A percentile compares a stretch with the other conserved stretches of the same genome.
Conservation (phyloP, 2,797 vertebrate species). For the Sciaenops ocellatus region DNA sequence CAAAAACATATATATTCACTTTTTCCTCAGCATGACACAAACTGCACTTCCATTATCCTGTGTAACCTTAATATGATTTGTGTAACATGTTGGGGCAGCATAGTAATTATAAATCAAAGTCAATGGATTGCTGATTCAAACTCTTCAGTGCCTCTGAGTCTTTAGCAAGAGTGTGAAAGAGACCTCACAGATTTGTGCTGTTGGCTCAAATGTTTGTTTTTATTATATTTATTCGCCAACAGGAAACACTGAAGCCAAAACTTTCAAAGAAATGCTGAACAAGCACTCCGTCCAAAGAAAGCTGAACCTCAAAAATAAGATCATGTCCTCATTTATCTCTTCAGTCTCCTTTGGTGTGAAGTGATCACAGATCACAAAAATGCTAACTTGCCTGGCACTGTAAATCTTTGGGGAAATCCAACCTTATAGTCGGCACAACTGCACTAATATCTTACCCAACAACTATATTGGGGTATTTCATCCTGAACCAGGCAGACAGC, state of each 20-base stretch:
- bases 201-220: slow-evolving; percentile 12
- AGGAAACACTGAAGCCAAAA: neutral
- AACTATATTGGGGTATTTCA: slow-evolving; percentile 95
- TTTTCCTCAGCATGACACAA: slow-evolving; percentile 17
- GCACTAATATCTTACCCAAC: slow-evolving; percentile 87
- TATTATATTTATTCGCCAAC: neutral
- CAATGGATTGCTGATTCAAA: neutral
- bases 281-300: neutral
- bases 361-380: neutral
- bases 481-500: slow-evolving; percentile 97
- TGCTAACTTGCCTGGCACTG: too few species aligned
- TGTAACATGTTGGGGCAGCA: neutral
- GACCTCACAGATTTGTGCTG: neutral
- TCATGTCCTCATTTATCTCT: neutral
- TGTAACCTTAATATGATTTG: neutral
- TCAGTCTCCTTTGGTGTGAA: neutral
- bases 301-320: neutral
- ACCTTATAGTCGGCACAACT: neutral
- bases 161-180: neutral
- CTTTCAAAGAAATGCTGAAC: neutral
- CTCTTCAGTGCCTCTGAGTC: neutral
- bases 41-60: slow-evolving; percentile 22
- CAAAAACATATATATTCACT: slow-evolving; percentile 3
- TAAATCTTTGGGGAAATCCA: neutral
- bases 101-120: neutral